phyloP scores from a whole-genome alignment of 2,113 vertebrate genomes.

The Platichthys stellatus region DNA sequence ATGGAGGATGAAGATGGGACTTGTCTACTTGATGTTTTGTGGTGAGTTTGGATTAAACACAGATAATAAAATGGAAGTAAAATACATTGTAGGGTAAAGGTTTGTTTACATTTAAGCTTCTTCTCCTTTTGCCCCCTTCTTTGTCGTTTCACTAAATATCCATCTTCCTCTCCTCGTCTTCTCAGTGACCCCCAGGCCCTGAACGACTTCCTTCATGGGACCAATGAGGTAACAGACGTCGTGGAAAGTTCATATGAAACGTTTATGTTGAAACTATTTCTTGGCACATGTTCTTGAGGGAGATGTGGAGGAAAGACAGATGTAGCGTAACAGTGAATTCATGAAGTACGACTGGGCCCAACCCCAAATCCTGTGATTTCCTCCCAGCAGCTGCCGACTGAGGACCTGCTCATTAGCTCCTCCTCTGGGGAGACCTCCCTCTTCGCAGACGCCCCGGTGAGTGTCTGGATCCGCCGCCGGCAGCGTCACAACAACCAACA shows the following conservation, averaged over 20 bases:
- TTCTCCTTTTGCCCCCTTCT: no score
- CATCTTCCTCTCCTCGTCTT: constrained; percentile 2
- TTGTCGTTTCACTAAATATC: background rate
- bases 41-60: constrained; percentile 70
- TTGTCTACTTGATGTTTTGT: constrained; percentile 88
- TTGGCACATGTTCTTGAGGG: constrained; percentile 19
- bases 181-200: constrained; percentile 86
- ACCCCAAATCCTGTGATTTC: constrained; percentile 49
- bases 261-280: constrained; percentile 20
- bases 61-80: no score
- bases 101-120: background rate
- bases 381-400: constrained; percentile 82
- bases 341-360: background rate
- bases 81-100: no score
- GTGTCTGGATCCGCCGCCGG: constrained; percentile 70
- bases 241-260: constrained; percentile 16
- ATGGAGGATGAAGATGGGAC: constrained; percentile 89
- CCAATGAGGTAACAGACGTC: constrained; percentile 80
- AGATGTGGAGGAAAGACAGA: background rate
- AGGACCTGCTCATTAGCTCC: constrained; percentile 85
- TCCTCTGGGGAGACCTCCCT: constrained; percentile 83
- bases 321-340: constrained; percentile 21
- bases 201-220: constrained; percentile 87
- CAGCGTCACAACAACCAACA: constrained; percentile 54
- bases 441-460: constrained; percentile 84